Evolutionary conservation across 2,888 invertebrate genomes (phyloP).

Genomic region (Monopis laevigella): DNA sequence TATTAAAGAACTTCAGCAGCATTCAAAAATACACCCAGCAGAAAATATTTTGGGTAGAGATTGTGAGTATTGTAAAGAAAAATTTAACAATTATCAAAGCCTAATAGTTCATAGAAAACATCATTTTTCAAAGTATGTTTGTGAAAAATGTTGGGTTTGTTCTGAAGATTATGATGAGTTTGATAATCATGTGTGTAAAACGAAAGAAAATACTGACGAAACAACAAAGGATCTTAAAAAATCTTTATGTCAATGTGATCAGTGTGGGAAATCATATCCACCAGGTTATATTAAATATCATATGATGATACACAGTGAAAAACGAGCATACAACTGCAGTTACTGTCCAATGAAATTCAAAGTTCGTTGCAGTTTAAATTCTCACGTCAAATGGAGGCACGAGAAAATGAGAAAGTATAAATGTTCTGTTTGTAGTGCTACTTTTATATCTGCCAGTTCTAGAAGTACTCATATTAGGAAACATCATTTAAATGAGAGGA

Average conservation of each 20-base stretch:
- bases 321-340: slow-evolving; percentile 49
- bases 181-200: slow-evolving; percentile 40
- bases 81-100: slow-evolving; percentile 52
- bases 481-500: slow-evolving; percentile 57
- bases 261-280: slow-evolving; percentile 60
- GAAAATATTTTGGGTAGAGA: slow-evolving; percentile 42
- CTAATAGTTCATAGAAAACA: slow-evolving; percentile 49
- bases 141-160: slow-evolving; percentile 57
- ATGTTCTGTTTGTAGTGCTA: slow-evolving; percentile 56
- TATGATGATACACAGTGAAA: slow-evolving; percentile 50
- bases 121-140: slow-evolving; percentile 49
- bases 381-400: slow-evolving; percentile 57
- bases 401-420: slow-evolving; percentile 53
- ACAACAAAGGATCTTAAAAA: slow-evolving; percentile 16
- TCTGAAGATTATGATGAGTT: slow-evolving; percentile 36
- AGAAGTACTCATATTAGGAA: slow-evolving; percentile 54
- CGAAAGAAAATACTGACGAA: slow-evolving; percentile 24
- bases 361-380: slow-evolving; percentile 52
- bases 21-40: slow-evolving; percentile 39
- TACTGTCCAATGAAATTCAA: slow-evolving; percentile 60
- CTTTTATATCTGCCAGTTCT: slow-evolving; percentile 55
- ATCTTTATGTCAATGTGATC: slow-evolving; percentile 48
- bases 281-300: slow-evolving; percentile 56
- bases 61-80: slow-evolving; percentile 56
- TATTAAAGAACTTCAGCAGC: slow-evolving; percentile 33